Evolutionary conservation across 2,888 invertebrate genomes (phyloP).

Genomic region (Tenthredo amoena): DNA sequence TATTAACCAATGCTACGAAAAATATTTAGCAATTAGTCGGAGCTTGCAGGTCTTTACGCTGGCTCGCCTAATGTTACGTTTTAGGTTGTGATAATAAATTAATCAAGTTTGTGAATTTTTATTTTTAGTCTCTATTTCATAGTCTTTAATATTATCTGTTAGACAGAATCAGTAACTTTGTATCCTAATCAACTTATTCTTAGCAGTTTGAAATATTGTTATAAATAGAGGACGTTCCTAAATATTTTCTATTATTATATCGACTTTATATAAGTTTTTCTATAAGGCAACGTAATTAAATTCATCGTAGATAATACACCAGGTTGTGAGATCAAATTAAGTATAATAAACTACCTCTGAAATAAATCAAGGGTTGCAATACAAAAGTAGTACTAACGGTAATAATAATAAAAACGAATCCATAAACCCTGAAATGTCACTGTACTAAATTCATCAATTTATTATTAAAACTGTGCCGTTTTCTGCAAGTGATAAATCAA

Average conservation of each 20-base stretch:
- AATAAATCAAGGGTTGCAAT: neutral
- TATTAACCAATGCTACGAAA: neutral
- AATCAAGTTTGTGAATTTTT: constrained; percentile 12
- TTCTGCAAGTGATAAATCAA: neutral
- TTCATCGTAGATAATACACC: neutral
- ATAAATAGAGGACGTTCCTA: constrained; percentile 35
- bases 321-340: constrained; percentile 22
- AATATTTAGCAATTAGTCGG: neutral
- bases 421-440: neutral
- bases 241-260: constrained; percentile 26
- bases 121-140: neutral
- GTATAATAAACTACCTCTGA: constrained; percentile 16
- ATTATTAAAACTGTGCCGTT: neutral
- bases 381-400: neutral
- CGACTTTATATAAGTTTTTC: neutral
- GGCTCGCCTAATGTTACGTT: constrained; percentile 18
- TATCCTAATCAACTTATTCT: neutral
- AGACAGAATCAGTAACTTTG: neutral
- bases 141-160: neutral
- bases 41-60: neutral
- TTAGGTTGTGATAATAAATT: constrained; percentile 47
- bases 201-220: neutral
- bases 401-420: neutral
- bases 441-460: neutral
- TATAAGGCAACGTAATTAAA: neutral